Percentiles rank a stretch among this genome's conserved stretches.
These are phyloP conservation scores for Podarcis raffonei DNA, from an alignment of 2,113 vertebrate species.

Conservation along the genomic window DNA sequence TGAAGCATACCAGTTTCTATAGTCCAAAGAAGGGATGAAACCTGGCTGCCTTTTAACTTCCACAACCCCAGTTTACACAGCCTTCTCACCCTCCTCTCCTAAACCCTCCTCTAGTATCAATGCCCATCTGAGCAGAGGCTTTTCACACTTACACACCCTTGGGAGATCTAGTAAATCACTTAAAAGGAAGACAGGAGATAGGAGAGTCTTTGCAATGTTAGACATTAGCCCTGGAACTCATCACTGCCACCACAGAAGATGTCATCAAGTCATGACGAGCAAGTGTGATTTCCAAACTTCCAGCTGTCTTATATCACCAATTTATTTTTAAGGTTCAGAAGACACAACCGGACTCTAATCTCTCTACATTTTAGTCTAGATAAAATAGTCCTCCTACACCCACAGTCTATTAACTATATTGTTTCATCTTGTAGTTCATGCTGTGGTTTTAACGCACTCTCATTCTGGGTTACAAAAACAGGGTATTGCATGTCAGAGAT, in stretches of 20 bases:
- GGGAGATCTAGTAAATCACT: conserved; percentile 16
- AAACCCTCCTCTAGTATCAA: conserved; percentile 1
- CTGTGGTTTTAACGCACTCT: neutral
- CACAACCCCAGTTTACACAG: neutral
- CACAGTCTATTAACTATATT: neutral
- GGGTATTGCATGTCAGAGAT: neutral
- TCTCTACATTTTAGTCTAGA: neutral
- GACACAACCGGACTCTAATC: neutral
- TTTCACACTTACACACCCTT: conserved; percentile 29
- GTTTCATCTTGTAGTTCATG: neutral
- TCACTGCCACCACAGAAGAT: conserved; percentile 16
- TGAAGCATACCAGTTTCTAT: conserved; percentile 1
- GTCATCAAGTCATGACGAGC: conserved; percentile 1
- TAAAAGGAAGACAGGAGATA: conserved; percentile 15
- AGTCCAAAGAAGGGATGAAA: neutral
- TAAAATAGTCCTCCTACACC: neutral
- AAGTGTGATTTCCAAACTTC: conserved; percentile 12
- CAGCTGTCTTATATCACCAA: neutral
- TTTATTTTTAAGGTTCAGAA: neutral
- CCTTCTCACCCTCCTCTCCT: neutral
- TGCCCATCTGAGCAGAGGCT: conserved; percentile 3
- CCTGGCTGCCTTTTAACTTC: neutral
- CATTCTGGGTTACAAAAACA: neutral
- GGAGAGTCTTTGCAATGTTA: neutral
- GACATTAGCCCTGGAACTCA: neutral